Base-by-base conservation (phyloP, 2,797 vertebrate species). In the Protosalanx chinensis region DNA sequence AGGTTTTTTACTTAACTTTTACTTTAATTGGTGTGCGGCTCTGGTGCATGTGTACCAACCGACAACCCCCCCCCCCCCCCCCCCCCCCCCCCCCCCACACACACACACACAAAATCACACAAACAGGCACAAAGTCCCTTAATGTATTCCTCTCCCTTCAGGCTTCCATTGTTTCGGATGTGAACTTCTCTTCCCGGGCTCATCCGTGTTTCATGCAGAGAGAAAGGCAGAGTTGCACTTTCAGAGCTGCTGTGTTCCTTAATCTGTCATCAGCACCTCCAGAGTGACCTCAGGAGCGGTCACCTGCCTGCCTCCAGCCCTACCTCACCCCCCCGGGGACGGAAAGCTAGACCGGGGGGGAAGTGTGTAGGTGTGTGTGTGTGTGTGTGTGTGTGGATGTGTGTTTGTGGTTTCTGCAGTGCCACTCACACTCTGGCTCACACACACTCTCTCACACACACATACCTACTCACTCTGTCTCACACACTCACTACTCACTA, bases 191-290 rank as follows among this genome's bases (percentile, higher is more conserved):
- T 41, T 49, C 7, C 77, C 62, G 51, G 64, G 75, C 4, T 27
- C 4, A 67, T 79, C 64, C 60, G 67, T 61, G 51, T 72, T 64
- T 58, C 64, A 58, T 72, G 69, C 70, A 46, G 0, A 27, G 58
- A 76, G 37, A 58, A 33, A 30, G 37, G 33, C 0, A 1, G 58
- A 62, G 49, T 74, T 79, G 78, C 69, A 80, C 63, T 79, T 75
- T 75, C 81, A 73, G 75, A 49, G 41, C 23, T 78, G 77, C 76
- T 74, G 41, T 81, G 76, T 81, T 73, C 62, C 65, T 27, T 49
- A 61, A 61, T 86, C 83, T 71, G 72, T 87, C 85, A 87, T 15
- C 57, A 3, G 35, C 81, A 78, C 78, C 79, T 81, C 79, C 59
- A 53, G 18, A 71, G 84, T 84, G 85, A 85, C 84, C 37, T 41